phyloP scores from a whole-genome alignment of 92 coral and sea anemone genomes.

The Paramuricea clavata region DNA sequence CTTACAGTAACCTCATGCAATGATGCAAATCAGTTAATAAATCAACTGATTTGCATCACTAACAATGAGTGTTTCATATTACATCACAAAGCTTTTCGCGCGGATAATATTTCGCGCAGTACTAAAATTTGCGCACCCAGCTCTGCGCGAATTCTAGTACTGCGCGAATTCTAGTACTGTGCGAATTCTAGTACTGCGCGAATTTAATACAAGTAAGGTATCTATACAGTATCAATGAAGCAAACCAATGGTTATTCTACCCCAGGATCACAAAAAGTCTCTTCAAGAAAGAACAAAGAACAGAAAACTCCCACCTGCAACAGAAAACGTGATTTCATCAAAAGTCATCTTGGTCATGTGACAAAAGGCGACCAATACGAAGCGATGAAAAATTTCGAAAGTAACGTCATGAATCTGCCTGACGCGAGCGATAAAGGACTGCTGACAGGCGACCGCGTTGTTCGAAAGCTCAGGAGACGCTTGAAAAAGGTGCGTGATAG shows the following conservation, averaged over 20 bases:
- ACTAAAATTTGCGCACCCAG: too few species aligned
- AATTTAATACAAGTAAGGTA: too few species aligned
- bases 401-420: slow-evolving; percentile 78
- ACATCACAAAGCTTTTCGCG: too few species aligned
- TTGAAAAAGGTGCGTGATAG: slow-evolving; percentile 76
- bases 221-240: background rate
- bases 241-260: background rate
- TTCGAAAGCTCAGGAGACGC: slow-evolving; percentile 73
- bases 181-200: too few species aligned
- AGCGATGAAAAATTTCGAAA: slow-evolving; percentile 85
- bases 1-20: too few species aligned
- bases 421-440: slow-evolving; percentile 91
- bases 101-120: too few species aligned
- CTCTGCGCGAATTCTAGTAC: too few species aligned
- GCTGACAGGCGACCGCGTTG: slow-evolving; percentile 90
- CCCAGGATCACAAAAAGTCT: background rate
- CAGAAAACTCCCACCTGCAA: background rate
- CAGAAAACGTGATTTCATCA: slow-evolving; percentile 74
- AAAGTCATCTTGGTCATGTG: slow-evolving; percentile 84
- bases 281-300: background rate
- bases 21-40: too few species aligned
- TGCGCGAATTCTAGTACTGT: too few species aligned
- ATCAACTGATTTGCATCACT: too few species aligned
- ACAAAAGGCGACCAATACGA: slow-evolving; percentile 94
- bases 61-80: too few species aligned